These are phyloP conservation scores for Buphagus erythrorhynchus DNA, from an alignment of 2,797 vertebrate genomes.

Conservation along the genomic window DNA sequence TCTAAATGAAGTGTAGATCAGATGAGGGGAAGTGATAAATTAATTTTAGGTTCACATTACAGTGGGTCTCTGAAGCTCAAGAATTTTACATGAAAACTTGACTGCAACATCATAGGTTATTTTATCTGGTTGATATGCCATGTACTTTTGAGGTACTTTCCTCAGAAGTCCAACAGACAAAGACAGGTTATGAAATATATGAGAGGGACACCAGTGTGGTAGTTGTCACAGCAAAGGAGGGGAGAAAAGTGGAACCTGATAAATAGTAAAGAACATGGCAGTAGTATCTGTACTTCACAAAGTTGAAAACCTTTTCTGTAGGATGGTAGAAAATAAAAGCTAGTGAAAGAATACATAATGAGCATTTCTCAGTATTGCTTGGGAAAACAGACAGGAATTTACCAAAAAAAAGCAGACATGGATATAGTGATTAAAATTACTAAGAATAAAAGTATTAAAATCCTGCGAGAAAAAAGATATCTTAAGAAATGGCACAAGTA, in stretches of 20 bases:
- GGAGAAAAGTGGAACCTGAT: neutral
- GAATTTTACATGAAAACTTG: neutral
- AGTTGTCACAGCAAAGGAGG: neutral
- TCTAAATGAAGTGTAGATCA: neutral
- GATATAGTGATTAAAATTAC: neutral
- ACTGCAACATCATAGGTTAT: neutral
- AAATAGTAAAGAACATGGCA: neutral
- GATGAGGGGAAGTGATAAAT: neutral
- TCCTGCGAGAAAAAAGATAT: neutral
- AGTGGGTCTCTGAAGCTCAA: neutral
- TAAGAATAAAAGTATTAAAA: neutral
- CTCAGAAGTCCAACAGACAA: neutral
- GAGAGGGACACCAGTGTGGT: neutral
- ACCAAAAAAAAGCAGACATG: neutral
- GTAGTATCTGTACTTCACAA: neutral
- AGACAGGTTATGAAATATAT: neutral
- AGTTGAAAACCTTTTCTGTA: neutral
- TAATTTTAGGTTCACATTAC: neutral
- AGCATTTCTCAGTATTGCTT: neutral
- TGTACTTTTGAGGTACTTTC: neutral
- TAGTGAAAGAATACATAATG: neutral
- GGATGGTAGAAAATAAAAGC: neutral
- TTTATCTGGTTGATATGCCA: neutral
- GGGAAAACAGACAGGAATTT: neutral
- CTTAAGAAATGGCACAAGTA: neutral